phyloP scores from a whole-genome alignment of 2,888 invertebrate genomes.

The Siphlonurus alternatus region DNA sequence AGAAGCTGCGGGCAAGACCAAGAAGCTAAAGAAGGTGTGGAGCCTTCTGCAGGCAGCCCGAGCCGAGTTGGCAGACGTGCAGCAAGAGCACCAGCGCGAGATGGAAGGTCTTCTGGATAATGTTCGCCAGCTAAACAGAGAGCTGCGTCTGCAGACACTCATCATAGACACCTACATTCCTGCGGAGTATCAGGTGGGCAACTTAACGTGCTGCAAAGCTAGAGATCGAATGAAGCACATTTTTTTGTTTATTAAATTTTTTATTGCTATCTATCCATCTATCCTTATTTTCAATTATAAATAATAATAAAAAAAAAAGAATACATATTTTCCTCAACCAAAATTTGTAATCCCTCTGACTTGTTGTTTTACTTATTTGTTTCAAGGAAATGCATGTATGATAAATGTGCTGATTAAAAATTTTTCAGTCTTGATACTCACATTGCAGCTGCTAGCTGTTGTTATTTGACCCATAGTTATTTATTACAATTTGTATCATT shows the following conservation, averaged over 20 bases:
- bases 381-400: too few relatives aligned
- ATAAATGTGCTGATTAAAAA: too few relatives aligned
- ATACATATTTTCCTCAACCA: too few relatives aligned
- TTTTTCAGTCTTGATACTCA: too few relatives aligned
- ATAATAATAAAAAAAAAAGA: not conserved
- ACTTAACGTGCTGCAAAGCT: not conserved
- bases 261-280: conserved; percentile 7
- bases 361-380: too few relatives aligned
- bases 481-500: too few relatives aligned
- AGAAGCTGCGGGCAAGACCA: conserved; percentile 80
- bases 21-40: conserved; percentile 80
- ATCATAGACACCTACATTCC: conserved; percentile 90
- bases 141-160: conserved; percentile 77
- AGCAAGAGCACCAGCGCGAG: conserved; percentile 90
- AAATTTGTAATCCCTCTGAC: too few relatives aligned
- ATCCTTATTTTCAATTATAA: conserved; percentile 5
- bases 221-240: not conserved
- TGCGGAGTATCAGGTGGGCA: conserved; percentile 65
- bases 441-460: too few relatives aligned
- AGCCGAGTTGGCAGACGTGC: conserved; percentile 69
- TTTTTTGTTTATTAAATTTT: conserved; percentile 7
- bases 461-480: too few relatives aligned
- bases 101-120: conserved; percentile 93
- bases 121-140: conserved; percentile 73
- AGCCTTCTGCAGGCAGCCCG: conserved; percentile 72